Evolutionary conservation across 2,113 vertebrate genomes (phyloP).

Genomic region (Prunella himalayana): DNA sequence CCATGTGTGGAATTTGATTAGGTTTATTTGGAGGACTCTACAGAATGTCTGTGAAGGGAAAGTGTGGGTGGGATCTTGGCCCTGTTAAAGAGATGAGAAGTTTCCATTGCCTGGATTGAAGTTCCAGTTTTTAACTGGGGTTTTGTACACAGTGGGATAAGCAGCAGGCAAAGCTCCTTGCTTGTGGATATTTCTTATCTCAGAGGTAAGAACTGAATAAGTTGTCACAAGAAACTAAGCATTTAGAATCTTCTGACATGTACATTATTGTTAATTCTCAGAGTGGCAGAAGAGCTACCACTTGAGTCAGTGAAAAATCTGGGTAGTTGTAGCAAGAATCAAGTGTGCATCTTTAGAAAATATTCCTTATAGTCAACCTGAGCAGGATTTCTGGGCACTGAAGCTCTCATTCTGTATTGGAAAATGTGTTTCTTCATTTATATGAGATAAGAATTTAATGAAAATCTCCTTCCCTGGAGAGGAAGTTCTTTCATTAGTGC

Average conservation of each 20-base stretch:
- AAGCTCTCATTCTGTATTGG: not conserved
- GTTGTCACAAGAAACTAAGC: not conserved
- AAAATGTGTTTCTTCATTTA: slow-evolving; percentile 3
- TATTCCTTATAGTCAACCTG: not conserved
- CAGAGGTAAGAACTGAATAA: not conserved
- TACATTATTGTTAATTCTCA: not conserved
- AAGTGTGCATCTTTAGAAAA: not conserved
- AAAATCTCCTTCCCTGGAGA: not conserved
- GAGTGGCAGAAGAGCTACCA: not conserved
- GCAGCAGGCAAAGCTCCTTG: not conserved
- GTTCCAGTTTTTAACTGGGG: not conserved
- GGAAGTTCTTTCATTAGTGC: not conserved
- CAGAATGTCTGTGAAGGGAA: not conserved
- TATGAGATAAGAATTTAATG: not conserved
- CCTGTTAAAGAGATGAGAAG: not conserved
- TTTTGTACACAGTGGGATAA: not conserved
- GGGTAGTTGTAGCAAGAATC: not conserved
- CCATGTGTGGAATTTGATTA: not conserved
- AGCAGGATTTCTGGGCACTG: not conserved
- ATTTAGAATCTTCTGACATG: not conserved
- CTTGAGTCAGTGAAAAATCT: not conserved
- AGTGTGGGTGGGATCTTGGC: not conserved
- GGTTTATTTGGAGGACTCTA: not conserved
- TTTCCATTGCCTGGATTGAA: not conserved
- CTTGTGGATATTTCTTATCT: not conserved